Evolutionary conservation across 2,797 vertebrate species (phyloP), one percentile per base, ranked within the genome.

Genomic region (Podarcis lilfordi): DNA sequence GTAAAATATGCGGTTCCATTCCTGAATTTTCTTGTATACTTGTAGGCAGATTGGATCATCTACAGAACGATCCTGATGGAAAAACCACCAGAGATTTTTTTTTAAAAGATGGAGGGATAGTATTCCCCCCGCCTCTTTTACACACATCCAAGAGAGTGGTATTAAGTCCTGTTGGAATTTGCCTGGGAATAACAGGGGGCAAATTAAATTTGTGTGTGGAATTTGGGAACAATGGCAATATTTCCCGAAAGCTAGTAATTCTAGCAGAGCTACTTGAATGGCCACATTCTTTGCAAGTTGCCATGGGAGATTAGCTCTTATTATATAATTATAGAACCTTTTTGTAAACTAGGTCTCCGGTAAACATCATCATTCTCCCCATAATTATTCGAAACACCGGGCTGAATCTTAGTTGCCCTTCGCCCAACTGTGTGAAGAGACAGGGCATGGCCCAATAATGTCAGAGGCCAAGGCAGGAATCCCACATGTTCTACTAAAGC

Each of bases 181-280:
- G 94, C 85, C 90, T 90, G 89, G 90, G 92, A 95, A 92, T 96
- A 95, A 96, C 95, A 91, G 95, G 95, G 95, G 94, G 95, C 95
- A 95, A 95, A 96, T 96, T 96, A 94, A 96, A 96, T 95, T 95
- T 94, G 91, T 76, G 74, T 94, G 79, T 94, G 95, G 95, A 96
- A 96, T 96, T 96, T 92, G 59, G 89, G 95, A 94, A 96, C 95
- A 96, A 96, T 94, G 91, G 91, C 94, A 93, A 95, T 96, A 96
- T 95, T 95, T 93, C 92, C 94, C 93, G 94, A 95, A 94, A 95
- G 94, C 93, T 92, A 93, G 91, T 92, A 92, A 93, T 95, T 96
- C 95, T 95, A 91, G 93, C 29, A 88, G 76, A 91, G 90, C 90
- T 89, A 84, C 94, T 95, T 95, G 88, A 96, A 95, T 95, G 95